Conservation (phyloP, 2,797 vertebrate species). For the Tolypeutes matacus region DNA sequence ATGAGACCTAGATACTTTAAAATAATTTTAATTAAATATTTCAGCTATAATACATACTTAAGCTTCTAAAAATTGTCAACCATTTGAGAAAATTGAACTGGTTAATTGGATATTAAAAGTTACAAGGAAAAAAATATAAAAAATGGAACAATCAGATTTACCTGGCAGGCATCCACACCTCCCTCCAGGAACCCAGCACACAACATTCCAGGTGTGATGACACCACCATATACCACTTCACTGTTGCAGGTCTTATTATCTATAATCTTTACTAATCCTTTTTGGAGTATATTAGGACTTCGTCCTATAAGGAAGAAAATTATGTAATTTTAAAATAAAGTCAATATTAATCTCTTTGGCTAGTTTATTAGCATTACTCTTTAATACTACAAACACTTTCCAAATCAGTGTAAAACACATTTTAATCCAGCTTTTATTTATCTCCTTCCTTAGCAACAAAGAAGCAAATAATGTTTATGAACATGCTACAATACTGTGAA, state of each 20-base stretch:
- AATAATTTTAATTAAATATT: slow-evolving; percentile 25
- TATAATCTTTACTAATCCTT: slow-evolving; percentile 88
- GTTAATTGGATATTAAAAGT: slow-evolving; percentile 49
- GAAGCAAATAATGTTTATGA: background rate
- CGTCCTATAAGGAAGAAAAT: slow-evolving; percentile 81
- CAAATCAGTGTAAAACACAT: slow-evolving; percentile 27
- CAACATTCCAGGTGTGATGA: slow-evolving; percentile 87
- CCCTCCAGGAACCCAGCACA: slow-evolving; percentile 87
- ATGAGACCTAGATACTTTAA: background rate
- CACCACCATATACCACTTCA: slow-evolving; percentile 84
- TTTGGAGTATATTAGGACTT: slow-evolving; percentile 87
- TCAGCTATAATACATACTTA: background rate
- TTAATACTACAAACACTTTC: slow-evolving; percentile 19
- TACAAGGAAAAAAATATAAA: background rate
- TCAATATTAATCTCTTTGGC: slow-evolving; percentile 51
- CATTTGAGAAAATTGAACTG: slow-evolving; percentile 7
- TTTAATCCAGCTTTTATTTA: slow-evolving; percentile 7
- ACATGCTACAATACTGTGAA: background rate
- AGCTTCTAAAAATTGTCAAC: slow-evolving; percentile 3
- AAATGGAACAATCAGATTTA: slow-evolving; percentile 67
- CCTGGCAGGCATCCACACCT: slow-evolving; percentile 89
- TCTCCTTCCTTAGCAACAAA: background rate
- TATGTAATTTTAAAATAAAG: slow-evolving; percentile 49
- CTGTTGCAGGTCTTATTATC: slow-evolving; percentile 86
- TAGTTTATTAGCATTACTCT: slow-evolving; percentile 7